Base-by-base conservation (phyloP, 2,797 vertebrate genomes). In the Semaprochilodus insignis region DNA sequence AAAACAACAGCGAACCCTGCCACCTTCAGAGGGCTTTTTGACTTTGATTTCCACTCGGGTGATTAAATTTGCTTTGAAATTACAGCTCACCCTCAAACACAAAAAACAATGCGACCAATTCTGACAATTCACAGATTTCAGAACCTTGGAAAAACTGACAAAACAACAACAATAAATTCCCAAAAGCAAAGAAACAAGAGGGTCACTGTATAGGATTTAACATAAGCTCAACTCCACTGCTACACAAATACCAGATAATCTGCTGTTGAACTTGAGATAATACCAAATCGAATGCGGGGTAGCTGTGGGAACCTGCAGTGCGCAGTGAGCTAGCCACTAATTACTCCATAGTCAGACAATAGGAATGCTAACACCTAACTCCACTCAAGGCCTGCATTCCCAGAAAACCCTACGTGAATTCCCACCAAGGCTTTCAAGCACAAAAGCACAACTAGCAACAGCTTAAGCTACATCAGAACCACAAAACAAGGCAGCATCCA, bases 251-350 rank as follows among this genome's bases (percentile, higher is more conserved):
- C 88, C 74, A 66, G 78, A 82, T 94, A 93, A 95, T 94, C 93
- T 92, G 90, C 91, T 94, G 93, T 90, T 90, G 88, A 90, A 91
- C 90, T 94, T 88, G 86, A 83, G 87, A 85, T 93, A 93, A 95
- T 93, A 88, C 92, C 89, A 78, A 83, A 86, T 89, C 77, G 79
- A 89, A 86, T 82, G 89, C 85, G 90, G 90, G 94, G 90, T 86
- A 91, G 86, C 91, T 92, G 93, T 94, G 94, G 91, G 93, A 95
- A 95, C 91, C 85, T 76, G 31, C 66, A 60, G 87, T 13, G 87
- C 74, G 89, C 75, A 89, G 89, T 85, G 87, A 90, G 78, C 85
- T 80, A 83, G 31, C 66, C 73, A 80, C 83, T 90, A 89, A 93
- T 87, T 90, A 88, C 83, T 78, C 82, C 63, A 55, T 63, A 82